Evolutionary conservation across 2,888 invertebrate genomes (phyloP).

Genomic region (Bimastos eiseni): DNA sequence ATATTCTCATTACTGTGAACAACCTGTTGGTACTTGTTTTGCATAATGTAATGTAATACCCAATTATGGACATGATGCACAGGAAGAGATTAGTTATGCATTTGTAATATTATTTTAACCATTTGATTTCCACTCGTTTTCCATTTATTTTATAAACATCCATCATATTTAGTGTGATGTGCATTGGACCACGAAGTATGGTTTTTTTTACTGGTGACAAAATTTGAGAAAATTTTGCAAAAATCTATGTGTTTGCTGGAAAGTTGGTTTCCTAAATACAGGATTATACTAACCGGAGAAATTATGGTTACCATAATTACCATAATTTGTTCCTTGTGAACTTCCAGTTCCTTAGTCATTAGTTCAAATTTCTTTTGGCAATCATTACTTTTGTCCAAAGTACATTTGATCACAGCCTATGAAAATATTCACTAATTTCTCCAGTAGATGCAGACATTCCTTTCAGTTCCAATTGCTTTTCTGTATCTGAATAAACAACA

Average conservation of each 20-base stretch:
- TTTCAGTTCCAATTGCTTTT: not conserved
- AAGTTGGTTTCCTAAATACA: not conserved
- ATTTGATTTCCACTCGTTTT: constrained; percentile 1
- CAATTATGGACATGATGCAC: no score
- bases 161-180: not conserved
- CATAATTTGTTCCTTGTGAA: not conserved
- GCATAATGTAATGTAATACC: not conserved
- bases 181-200: not conserved
- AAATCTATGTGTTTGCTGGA: not conserved
- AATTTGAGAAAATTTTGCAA: not conserved
- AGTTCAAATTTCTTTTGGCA: not conserved
- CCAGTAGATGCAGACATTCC: not conserved
- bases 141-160: not conserved
- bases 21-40: not conserved
- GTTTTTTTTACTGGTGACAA: not conserved
- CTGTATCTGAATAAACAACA: not conserved
- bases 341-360: not conserved
- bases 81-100: not conserved
- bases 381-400: not conserved
- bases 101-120: not conserved
- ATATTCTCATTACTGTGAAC: not conserved
- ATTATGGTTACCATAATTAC: not conserved
- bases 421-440: not conserved
- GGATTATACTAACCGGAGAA: not conserved
- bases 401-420: not conserved